phyloP scores from a whole-genome alignment of 2,888 invertebrate genomes.

The Drosophila fulvimacula region DNA sequence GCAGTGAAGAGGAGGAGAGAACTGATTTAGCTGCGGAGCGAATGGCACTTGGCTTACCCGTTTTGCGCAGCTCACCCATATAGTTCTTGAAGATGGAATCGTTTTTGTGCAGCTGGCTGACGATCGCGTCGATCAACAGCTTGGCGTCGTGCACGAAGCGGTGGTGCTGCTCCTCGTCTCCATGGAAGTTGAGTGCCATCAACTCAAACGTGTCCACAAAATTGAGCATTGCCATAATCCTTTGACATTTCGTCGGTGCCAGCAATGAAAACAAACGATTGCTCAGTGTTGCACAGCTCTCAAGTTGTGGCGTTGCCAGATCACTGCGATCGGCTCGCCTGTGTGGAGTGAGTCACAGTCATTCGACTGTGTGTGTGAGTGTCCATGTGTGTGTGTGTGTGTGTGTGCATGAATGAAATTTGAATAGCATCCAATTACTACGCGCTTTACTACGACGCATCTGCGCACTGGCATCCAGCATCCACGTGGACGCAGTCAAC shows the following conservation, averaged over 20 bases:
- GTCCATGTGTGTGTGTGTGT: neutral
- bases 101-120: constrained; percentile 2
- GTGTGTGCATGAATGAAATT: constrained; percentile 54
- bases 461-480: constrained; percentile 68
- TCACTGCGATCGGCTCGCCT: constrained; percentile 29
- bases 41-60: constrained; percentile 25
- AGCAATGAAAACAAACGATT: neutral
- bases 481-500: constrained; percentile 48
- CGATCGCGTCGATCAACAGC: constrained; percentile 6
- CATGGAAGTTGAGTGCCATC: constrained; percentile 13
- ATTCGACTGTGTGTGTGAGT: neutral
- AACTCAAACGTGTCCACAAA: constrained; percentile 30
- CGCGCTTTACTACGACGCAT: constrained; percentile 60
- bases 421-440: constrained; percentile 71
- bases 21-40: neutral
- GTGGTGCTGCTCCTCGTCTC: constrained; percentile 15
- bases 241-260: neutral
- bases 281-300: constrained; percentile 10
- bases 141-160: constrained; percentile 28
- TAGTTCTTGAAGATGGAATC: constrained; percentile 19
- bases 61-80: constrained; percentile 16
- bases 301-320: constrained; percentile 34
- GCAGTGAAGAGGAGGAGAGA: neutral
- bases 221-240: constrained; percentile 10
- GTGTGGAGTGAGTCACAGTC: neutral